Conservation (phyloP, 2,113 vertebrate genomes). For the Apteryx mantelli region DNA sequence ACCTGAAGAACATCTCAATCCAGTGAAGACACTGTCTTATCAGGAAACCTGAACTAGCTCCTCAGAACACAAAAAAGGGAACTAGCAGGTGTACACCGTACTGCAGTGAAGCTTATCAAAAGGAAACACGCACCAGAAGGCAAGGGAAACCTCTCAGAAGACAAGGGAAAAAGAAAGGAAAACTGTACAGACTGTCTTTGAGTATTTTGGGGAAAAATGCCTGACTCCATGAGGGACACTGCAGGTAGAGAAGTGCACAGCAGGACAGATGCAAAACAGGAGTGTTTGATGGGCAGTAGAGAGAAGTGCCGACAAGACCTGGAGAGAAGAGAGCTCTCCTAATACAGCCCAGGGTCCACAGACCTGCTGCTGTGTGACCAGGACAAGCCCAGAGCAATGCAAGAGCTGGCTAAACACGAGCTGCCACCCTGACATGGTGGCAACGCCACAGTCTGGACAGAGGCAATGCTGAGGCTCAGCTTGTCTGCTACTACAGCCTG, state of each 20-base stretch:
- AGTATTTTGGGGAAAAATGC: not conserved
- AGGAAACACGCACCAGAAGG: not conserved
- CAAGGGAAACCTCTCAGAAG: not conserved
- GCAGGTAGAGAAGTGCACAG: accelerated
- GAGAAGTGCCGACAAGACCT: not conserved
- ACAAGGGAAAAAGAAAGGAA: not conserved
- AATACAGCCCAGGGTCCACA: not conserved
- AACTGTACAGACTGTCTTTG: not conserved
- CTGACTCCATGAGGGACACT: not conserved
- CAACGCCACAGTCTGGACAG: no score
- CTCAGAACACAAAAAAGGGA: not conserved
- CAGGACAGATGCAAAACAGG: not conserved
- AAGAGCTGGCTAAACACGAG: no score
- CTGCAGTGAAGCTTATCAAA: not conserved
- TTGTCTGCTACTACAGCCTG: no score
- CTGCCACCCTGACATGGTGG: no score
- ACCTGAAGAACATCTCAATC: not conserved
- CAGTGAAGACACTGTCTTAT: not conserved
- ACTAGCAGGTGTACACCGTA: not conserved
- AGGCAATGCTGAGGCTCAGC: no score
- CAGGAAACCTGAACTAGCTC: not conserved
- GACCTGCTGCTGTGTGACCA: not conserved
- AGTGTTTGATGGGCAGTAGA: not conserved
- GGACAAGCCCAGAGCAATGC: no score
- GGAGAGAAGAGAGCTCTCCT: not conserved